Conservation (phyloP, 2,113 vertebrate genomes). For the Amblyornis subalaris region DNA sequence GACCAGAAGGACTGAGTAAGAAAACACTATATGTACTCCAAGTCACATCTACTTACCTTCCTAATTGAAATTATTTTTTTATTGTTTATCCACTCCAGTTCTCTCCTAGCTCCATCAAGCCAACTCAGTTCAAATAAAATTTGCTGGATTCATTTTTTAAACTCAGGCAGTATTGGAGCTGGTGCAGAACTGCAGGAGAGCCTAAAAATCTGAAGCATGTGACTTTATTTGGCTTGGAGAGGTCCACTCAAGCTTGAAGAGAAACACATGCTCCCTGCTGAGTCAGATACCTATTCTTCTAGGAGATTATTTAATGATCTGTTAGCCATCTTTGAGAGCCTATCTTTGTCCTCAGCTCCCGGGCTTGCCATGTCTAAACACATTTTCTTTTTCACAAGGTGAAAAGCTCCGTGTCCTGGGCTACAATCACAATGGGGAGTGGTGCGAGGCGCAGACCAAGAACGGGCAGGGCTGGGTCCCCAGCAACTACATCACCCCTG, state of each 20-base stretch:
- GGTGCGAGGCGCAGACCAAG: slow-evolving; percentile 85
- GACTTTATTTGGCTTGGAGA: neutral
- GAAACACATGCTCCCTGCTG: neutral
- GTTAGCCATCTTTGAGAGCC: neutral
- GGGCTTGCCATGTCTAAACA: neutral
- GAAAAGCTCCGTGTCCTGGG: slow-evolving; percentile 85
- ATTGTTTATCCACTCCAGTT: neutral
- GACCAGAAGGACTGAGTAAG: neutral
- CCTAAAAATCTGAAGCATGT: neutral
- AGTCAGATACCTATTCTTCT: neutral
- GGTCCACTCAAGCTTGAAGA: neutral
- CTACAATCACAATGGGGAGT: slow-evolving; percentile 86
- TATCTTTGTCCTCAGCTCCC: neutral
- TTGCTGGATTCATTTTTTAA: neutral
- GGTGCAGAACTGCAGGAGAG: neutral
- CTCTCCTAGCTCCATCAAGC: neutral
- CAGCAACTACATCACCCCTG: slow-evolving; percentile 85
- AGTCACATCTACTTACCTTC: neutral
- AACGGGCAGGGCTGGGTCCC: slow-evolving; percentile 86
- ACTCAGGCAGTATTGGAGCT: neutral
- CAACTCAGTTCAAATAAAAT: neutral
- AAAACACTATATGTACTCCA: neutral
- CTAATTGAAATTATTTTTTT: neutral
- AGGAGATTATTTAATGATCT: neutral
- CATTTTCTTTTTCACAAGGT: slow-evolving; percentile 52